Evolutionary conservation across 2,888 invertebrate species (phyloP), one percentile per base, ranked within the genome.

Genomic region (Polyommatus iphigenia): DNA sequence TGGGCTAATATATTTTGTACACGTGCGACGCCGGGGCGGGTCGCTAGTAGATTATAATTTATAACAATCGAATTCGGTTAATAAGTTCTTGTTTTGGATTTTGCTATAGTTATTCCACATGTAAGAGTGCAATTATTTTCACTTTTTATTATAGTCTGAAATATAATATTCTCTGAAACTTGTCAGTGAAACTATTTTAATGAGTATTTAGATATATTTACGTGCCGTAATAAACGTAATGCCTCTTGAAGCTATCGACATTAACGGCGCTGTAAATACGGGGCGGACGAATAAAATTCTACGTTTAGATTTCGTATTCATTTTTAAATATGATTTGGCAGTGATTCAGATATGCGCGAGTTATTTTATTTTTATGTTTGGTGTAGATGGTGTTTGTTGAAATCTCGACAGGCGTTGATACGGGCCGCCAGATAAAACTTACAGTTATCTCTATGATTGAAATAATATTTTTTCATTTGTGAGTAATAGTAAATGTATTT

Each of bases 321-420:
- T 73, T 73, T 73, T 73, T 73, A 73, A 73, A 73, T 41, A 41
- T 73, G 73, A 73, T 73, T 73, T 73, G 73, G 73, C 73, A 73
- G 15, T 46, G 41, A 46, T 73, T 73, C 67, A 67, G 29, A 29
- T 32, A 67, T 67, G 67, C 73, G 46, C 10, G 46, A 41, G 72
- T 72, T 41, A n/a, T 73, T 73, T 73, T 72, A 72, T 72, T 72
- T 72, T 72, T 73, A 73, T 73, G 73, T 46, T 46, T 73, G 46
- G 20, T 73, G 24, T 20, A 24, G 41, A 73, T 46, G 67, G 62
- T 67, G 29, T 29, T 67, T 67, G 67, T 67, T 67, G 67, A 67
- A 29, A 67, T 15, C 29, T 29, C 29, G 67, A 67, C 67, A 67
- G 67, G 6, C 67, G 29, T 24, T 67, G 67, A 29, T 29, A 41